Conservation (phyloP, 2,797 vertebrate species). For the Threskiornis aethiopicus region DNA sequence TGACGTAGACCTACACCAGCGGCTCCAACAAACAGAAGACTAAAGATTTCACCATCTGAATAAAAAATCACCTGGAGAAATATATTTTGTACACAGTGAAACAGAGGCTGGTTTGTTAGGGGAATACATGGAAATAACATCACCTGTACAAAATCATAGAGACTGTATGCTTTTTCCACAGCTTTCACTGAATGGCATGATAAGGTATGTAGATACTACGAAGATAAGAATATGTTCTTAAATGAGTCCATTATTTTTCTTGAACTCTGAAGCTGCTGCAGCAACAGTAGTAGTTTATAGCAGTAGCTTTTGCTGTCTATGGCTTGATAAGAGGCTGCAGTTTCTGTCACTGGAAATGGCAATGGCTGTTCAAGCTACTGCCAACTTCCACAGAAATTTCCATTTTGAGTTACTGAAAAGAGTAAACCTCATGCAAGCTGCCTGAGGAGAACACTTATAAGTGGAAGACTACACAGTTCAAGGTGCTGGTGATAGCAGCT, state of each 20-base stretch:
- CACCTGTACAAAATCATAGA: background rate
- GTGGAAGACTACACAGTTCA: background rate
- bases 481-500: background rate
- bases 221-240: background rate
- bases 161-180: background rate
- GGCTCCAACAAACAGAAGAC: background rate
- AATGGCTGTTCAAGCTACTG: background rate
- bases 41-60: background rate
- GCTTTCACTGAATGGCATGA: background rate
- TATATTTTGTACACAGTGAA: background rate
- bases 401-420: background rate
- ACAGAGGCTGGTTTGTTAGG: background rate
- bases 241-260: background rate
- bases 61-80: background rate
- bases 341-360: background rate
- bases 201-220: background rate
- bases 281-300: background rate
- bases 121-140: background rate
- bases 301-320: background rate
- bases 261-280: background rate
- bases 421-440: background rate
- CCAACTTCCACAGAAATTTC: background rate
- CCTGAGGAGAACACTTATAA: background rate
- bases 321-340: background rate
- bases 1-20: background rate